phyloP scores from a whole-genome alignment of 2,888 invertebrate genomes.

The Caenorhabditis sinica region DNA sequence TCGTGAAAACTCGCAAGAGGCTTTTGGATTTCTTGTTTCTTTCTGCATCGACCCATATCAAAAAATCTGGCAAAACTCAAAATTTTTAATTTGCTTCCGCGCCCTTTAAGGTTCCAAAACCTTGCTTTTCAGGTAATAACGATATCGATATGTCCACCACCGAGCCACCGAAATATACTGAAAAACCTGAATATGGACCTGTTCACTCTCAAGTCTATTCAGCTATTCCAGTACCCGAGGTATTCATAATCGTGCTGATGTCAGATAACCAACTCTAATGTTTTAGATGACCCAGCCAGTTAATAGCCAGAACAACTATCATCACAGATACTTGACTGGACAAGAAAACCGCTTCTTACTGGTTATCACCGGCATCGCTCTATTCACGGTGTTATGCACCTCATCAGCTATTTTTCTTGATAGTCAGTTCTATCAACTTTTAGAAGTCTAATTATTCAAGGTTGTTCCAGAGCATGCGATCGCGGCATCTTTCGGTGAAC shows the following conservation, averaged over 20 bases:
- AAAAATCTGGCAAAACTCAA: too few species aligned
- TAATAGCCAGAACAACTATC: not conserved
- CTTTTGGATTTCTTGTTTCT: too few species aligned
- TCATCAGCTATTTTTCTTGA: constrained; percentile 25
- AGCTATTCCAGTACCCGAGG: not conserved
- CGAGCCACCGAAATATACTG: constrained; percentile 13
- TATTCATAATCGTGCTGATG: not conserved
- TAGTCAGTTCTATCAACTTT: constrained; percentile 12
- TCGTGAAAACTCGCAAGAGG: too few species aligned
- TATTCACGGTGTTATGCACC: constrained; percentile 2
- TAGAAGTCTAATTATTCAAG: not conserved
- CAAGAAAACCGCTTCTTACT: constrained; percentile 27
- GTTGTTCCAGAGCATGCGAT: constrained; percentile 28
- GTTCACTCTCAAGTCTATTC: constrained; percentile 7
- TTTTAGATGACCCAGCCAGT: not conserved
- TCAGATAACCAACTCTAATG: not conserved
- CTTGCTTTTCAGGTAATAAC: too few species aligned
- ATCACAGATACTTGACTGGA: not conserved
- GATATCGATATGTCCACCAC: too few species aligned
- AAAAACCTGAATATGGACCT: not conserved
- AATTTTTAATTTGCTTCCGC: too few species aligned
- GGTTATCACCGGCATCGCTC: not conserved
- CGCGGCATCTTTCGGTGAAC: not conserved
- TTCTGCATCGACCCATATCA: too few species aligned
- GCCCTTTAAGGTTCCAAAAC: too few species aligned